phyloP scores from a whole-genome alignment of 1,140 invertebrate species.

The Conopomorpha cramerella region DNA sequence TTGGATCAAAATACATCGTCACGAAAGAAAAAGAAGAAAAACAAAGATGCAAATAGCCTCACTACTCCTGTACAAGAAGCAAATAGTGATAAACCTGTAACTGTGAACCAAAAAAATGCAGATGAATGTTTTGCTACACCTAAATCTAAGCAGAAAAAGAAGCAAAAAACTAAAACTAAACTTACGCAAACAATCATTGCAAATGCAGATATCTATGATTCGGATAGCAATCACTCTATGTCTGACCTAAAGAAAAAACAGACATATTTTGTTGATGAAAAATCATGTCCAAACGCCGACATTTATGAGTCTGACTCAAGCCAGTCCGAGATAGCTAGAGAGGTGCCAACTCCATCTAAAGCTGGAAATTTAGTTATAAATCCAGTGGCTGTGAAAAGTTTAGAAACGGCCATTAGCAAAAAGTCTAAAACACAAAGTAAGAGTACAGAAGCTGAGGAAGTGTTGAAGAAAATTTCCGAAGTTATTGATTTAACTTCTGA shows the following conservation, averaged over 20 bases:
- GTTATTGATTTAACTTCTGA: constrained; percentile 7
- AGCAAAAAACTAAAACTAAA: constrained; percentile 31
- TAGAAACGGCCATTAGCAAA: too few species aligned
- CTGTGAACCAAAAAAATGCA: constrained; percentile 2
- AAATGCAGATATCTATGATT: constrained; percentile 41
- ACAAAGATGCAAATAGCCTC: too few species aligned
- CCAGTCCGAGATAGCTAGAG: constrained; percentile 17
- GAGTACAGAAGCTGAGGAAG: neutral
- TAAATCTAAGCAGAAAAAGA: constrained; percentile 46
- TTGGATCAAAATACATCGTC: constrained; percentile 25
- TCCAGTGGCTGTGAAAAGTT: neutral
- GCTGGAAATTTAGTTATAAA: neutral
- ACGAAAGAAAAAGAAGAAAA: constrained; percentile 46
- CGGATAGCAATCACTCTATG: constrained; percentile 41
- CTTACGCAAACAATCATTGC: constrained; percentile 28
- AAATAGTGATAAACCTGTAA: constrained; percentile 5
- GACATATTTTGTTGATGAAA: constrained; percentile 22
- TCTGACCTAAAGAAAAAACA: constrained; percentile 22
- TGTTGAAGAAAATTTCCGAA: constrained; percentile 5
- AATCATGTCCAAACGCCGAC: constrained; percentile 25
- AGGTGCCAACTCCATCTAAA: constrained; percentile 3
- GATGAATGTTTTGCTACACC: constrained; percentile 52
- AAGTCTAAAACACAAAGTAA: neutral
- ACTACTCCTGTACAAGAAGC: too few species aligned
- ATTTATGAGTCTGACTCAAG: constrained; percentile 41